Percentiles rank a stretch among this genome's conserved stretches.
Evolutionary conservation across 2,113 vertebrate species (phyloP).

Genomic region (Hemicordylus capensis): DNA sequence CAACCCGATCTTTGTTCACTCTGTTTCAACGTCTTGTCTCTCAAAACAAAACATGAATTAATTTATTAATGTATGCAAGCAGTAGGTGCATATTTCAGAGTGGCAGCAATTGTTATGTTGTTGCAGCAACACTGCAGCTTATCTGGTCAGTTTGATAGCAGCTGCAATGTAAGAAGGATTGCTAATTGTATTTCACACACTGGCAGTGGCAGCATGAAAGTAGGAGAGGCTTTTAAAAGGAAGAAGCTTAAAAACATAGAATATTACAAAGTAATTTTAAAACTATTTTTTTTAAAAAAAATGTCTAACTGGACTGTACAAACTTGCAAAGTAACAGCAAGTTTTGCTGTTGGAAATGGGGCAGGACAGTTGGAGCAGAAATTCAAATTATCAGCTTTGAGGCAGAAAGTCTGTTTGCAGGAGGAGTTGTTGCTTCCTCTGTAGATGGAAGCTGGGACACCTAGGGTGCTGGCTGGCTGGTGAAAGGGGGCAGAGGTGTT

Average conservation of each 20-base stretch:
- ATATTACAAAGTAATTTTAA: not conserved
- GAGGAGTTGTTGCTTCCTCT: not conserved
- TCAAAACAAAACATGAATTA: too few species aligned
- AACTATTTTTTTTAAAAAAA: too few species aligned
- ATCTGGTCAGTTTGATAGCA: not conserved
- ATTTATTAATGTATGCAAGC: not conserved
- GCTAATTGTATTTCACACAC: conserved; percentile 12
- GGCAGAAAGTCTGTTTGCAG: not conserved
- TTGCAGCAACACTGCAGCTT: not conserved
- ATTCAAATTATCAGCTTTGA: not conserved
- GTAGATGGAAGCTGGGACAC: not conserved
- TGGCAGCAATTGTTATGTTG: not conserved
- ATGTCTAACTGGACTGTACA: too few species aligned
- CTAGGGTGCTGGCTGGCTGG: too few species aligned
- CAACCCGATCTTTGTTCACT: not conserved
- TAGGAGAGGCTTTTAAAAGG: not conserved
- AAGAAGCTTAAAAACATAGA: not conserved
- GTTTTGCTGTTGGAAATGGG: not conserved
- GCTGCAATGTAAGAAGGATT: not conserved
- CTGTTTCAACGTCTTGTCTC: not conserved
- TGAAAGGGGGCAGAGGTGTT: too few species aligned
- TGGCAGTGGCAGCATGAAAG: not conserved
- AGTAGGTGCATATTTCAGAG: not conserved
- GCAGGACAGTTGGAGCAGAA: not conserved
- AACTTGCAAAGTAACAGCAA: not conserved